These are phyloP conservation scores for Porites rus DNA, from an alignment of 92 coral and sea anemone genomes.

Conservation along the genomic window DNA sequence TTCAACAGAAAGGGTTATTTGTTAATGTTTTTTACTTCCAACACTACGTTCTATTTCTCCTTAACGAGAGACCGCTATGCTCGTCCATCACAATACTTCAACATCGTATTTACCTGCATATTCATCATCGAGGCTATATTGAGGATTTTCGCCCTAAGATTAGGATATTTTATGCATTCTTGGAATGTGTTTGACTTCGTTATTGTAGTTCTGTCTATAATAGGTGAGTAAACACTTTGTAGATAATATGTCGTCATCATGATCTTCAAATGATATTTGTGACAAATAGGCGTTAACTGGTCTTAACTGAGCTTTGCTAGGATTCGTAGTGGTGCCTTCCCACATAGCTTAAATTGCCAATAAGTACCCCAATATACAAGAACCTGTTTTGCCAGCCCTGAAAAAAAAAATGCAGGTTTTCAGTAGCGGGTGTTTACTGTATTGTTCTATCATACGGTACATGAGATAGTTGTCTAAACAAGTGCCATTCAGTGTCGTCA, in stretches of 20 bases:
- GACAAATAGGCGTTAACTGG: too few species aligned
- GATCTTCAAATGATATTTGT: neutral
- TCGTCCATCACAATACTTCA: constrained; percentile 83
- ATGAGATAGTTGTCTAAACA: too few species aligned
- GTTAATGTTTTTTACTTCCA: neutral
- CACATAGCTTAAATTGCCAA: too few species aligned
- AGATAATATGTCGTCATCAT: neutral
- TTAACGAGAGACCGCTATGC: constrained; percentile 71
- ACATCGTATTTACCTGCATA: constrained; percentile 82
- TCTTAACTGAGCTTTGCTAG: too few species aligned
- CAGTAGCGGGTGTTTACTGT: too few species aligned
- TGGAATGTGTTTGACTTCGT: constrained; percentile 95
- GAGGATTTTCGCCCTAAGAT: constrained; percentile 85
- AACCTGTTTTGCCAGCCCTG: too few species aligned
- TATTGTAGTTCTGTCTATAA: constrained; percentile 82
- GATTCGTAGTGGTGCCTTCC: too few species aligned
- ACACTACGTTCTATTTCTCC: constrained; percentile 42
- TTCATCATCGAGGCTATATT: constrained; percentile 90
- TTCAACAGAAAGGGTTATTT: neutral
- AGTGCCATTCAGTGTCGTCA: too few species aligned
- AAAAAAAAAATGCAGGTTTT: too few species aligned
- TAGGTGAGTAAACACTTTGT: constrained; percentile 62
- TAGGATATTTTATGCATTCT: constrained; percentile 78
- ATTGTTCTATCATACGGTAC: too few species aligned
- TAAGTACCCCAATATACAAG: too few species aligned